These are phyloP conservation scores for Limnephilus auricula DNA, from an alignment of 2,888 invertebrate genomes.

Conservation along the genomic window DNA sequence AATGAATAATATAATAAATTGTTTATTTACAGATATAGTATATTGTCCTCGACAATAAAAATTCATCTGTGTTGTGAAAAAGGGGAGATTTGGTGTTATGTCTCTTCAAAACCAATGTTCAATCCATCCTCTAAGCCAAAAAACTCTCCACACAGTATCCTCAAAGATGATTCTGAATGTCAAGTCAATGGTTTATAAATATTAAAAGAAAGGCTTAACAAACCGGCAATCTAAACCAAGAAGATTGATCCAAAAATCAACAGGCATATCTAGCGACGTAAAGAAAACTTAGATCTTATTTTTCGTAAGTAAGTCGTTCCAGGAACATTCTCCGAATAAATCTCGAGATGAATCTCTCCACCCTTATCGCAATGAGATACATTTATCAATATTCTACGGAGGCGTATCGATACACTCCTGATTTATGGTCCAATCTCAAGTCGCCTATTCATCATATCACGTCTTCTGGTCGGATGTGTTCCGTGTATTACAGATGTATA, in stretches of 20 bases:
- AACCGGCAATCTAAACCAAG: neutral
- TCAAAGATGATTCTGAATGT: neutral
- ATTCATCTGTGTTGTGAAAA: no score
- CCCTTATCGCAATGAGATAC: slow-evolving; percentile 2
- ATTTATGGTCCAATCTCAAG: slow-evolving; percentile 28
- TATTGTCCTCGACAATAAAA: no score
- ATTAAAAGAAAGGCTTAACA: neutral
- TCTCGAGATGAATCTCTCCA: neutral
- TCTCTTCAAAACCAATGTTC: no score
- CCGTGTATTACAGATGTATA: neutral
- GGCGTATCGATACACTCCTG: slow-evolving; percentile 16
- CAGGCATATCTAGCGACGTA: neutral
- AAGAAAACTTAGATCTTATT: neutral
- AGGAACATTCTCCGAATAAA: neutral
- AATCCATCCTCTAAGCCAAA: no score
- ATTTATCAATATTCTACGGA: neutral
- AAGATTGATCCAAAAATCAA: neutral
- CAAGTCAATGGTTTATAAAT: neutral
- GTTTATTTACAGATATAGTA: no score
- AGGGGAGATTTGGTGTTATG: no score
- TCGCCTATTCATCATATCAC: slow-evolving; percentile 7
- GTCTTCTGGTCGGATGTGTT: neutral
- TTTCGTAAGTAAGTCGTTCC: neutral
- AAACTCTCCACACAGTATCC: no score
- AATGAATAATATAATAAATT: no score